Conservation (phyloP, 1,140 invertebrate species). For the Ylistrum balloti region DNA sequence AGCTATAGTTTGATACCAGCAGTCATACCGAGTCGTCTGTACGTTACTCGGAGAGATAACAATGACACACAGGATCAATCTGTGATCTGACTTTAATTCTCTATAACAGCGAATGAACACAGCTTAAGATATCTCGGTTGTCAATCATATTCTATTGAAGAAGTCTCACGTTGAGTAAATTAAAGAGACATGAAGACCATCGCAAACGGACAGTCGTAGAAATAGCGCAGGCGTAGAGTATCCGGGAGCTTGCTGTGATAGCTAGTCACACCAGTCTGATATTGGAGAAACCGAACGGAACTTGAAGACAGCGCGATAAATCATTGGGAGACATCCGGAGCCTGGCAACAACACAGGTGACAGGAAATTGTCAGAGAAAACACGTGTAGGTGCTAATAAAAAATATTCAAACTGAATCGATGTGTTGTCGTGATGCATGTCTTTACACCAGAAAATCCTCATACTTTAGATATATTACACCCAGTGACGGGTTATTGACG, state of each 20-base stretch:
- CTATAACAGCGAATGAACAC: neutral
- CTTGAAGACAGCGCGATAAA: neutral
- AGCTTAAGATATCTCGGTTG: constrained; percentile 27
- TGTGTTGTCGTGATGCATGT: neutral
- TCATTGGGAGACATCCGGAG: neutral
- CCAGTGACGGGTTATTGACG: neutral
- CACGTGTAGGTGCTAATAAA: constrained; percentile 5
- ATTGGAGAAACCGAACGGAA: neutral
- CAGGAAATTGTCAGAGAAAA: constrained; percentile 34
- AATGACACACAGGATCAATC: neutral
- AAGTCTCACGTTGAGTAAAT: neutral
- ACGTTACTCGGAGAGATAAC: neutral
- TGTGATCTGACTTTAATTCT: constrained; percentile 12
- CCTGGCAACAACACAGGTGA: neutral
- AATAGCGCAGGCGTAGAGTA: neutral
- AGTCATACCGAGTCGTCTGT: neutral
- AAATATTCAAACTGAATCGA: constrained; percentile 6
- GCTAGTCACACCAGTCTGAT: neutral
- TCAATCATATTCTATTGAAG: constrained; percentile 16
- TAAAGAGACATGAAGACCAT: neutral
- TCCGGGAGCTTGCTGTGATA: neutral
- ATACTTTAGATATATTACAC: neutral
- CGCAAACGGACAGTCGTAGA: neutral
- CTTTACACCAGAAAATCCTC: constrained; percentile 8
- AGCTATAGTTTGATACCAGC: neutral